Base-by-base conservation (phyloP, 1,140 invertebrate genomes). In the Drosophila hydei region DNA sequence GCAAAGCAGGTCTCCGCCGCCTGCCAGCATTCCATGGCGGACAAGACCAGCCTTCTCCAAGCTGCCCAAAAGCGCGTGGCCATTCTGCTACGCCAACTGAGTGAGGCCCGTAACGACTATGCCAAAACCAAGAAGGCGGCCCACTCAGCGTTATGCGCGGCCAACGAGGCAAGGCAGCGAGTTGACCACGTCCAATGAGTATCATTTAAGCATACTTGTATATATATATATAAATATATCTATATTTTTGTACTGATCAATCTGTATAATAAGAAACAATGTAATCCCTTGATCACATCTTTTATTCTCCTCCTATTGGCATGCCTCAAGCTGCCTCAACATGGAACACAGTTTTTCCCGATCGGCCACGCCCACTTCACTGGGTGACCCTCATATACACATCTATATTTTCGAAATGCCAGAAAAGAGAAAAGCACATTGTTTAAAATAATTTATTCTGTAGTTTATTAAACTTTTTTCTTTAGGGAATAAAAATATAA, bases 401-500 rank as follows among this genome's bases (percentile, higher is more conserved):
- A n/a, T n/a, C n/a, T n/a, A n/a, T n/a, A n/a, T n/a, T n/a, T n/a
- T n/a, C n/a, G n/a, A 33, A 33, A 33, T 33, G 30, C 11, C 30
- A 33, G 30, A 16, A n/a, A 21, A 43, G 61, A 8, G 19, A 42
- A 54, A 21, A 47, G n/a, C 27, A 18, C n/a, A 18, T 40, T 16
- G n/a, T 18, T 64, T 58, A 77, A 75, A 67, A 65, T 75, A 65
- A 74, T 83, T 77, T 72, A 84, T 89, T 88, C 65, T 89, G 84
- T 79, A 79, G 79, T 88, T 88, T 88, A 89, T 88, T 88, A 79
- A 84, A 83, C 80, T 89, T 90, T 90, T 90, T 90, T 90, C 79
- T 90, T 90, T 90, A 90, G 84, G 89, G 89, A 90, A 90, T 90
- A 90, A 90, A 90, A 90, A 90, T 90, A 84, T 90, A 90, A 90